Evolutionary conservation across 2,888 invertebrate species (phyloP), one percentile per base, ranked within the genome.

Genomic region (Acleris emargana): DNA sequence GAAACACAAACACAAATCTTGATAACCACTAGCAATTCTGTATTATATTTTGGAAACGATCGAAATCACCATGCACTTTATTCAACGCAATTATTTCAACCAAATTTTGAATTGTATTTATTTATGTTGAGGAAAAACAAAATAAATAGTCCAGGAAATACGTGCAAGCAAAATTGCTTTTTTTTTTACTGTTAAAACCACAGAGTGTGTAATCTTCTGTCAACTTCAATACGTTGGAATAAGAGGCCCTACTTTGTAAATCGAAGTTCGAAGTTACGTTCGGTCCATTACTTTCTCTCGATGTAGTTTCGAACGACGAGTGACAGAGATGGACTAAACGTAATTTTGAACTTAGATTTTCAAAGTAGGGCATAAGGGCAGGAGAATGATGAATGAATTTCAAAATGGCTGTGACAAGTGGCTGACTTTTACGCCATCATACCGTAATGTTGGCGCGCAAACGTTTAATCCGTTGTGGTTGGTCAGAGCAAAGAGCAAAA

Each of bases 61-160:
- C 16, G 6, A 52, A 45, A 54, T 47, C 17, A 57, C 22, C 11
- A 22, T 7, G 20, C n/a, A 25, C 50, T 17, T 1, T 16, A 50
- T 16, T 38, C 17, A 49, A 45, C 51, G 57, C 55, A 1, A 47
- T 25, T 5, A 50, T 47, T 22, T 55, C 32, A 18, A 66, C 66
- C 61, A 61, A n/a, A 66, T 66, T 66, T 61, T 32, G 28, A 38
- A 28, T 49, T 52, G 17, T 43, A 52, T 38, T 51, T 61, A 60
- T 51, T 57, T 61, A 47, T 52, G 55, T 45, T 42, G 17, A 60
- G 11, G 20, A n/a, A 64, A 66, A 51, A 61, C 61, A 61, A 66
- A 66, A 57, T 55, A 60, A 61, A 66, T 57, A 57, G 28, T 42
- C 32, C 18, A 20, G 55, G 55, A 55, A 50, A 38, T 57, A 61